These are phyloP conservation scores for Drosophila neonasuta DNA, from an alignment of 2,888 invertebrate genomes.

Conservation along the genomic window DNA sequence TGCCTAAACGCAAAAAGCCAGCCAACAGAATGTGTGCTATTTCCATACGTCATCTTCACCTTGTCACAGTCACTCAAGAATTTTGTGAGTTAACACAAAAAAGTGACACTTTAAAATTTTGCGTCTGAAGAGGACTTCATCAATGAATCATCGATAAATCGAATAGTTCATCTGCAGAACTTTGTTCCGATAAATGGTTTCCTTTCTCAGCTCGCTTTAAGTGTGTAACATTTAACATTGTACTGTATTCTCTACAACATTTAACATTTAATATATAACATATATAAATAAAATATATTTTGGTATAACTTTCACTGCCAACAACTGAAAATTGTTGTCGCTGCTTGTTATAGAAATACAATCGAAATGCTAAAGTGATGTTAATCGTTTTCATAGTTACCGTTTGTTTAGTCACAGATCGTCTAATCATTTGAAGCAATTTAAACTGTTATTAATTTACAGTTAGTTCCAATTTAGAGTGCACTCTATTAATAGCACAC, in stretches of 20 bases:
- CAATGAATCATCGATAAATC: constrained; percentile 5
- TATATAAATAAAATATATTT: constrained; percentile 5
- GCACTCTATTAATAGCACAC: not conserved
- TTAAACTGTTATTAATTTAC: constrained; percentile 5
- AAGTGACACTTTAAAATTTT: no score
- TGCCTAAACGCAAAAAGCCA: no score
- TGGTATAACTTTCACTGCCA: constrained; percentile 9
- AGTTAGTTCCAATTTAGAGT: constrained; percentile 3
- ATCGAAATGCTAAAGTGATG: not conserved
- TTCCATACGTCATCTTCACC: no score
- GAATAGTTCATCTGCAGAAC: not conserved
- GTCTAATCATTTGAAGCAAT: not conserved
- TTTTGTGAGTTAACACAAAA: no score
- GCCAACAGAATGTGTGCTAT: no score
- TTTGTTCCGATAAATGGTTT: not conserved
- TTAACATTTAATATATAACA: not conserved
- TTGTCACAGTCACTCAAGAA: no score
- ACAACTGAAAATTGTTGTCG: not conserved
- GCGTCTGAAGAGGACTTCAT: no score
- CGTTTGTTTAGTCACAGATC: not conserved
- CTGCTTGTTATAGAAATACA: not conserved
- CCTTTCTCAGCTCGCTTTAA: constrained; percentile 7
- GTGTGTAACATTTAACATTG: constrained; percentile 2
- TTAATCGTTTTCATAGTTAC: not conserved
- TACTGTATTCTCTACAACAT: not conserved